Conservation (phyloP, 92 coral and sea anemone species). For the Zoanthus sociatus region DNA sequence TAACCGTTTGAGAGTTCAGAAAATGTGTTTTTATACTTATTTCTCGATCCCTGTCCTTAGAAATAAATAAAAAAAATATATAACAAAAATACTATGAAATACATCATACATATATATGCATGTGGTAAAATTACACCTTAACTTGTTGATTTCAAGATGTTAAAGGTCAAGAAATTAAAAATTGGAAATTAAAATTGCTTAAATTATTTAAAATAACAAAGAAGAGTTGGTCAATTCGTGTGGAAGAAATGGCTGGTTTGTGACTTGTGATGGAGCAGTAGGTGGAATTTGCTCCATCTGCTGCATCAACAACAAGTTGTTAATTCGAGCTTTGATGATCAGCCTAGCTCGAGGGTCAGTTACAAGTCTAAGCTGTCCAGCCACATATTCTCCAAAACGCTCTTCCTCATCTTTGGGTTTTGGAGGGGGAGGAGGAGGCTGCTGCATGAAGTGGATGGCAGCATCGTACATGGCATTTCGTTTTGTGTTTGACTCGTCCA, state of each 20-base stretch:
- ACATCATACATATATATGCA: background rate
- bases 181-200: slow-evolving; percentile 8
- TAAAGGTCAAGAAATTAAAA: slow-evolving; percentile 3
- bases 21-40: too few species aligned
- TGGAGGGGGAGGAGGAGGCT: slow-evolving; percentile 17
- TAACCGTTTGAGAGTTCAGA: too few species aligned
- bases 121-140: slow-evolving; percentile 1
- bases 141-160: slow-evolving; percentile 1
- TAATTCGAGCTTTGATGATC: slow-evolving; percentile 16
- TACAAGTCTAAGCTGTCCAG: slow-evolving; percentile 19
- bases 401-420: slow-evolving; percentile 13
- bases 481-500: background rate
- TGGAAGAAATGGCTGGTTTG: slow-evolving; percentile 4
- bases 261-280: slow-evolving; percentile 21
- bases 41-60: too few species aligned
- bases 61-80: background rate
- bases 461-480: slow-evolving; percentile 1
- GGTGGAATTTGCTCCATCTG: slow-evolving; percentile 24
- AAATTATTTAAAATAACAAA: slow-evolving; percentile 7
- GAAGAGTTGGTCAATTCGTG: slow-evolving; percentile 15
- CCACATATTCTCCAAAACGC: slow-evolving; percentile 16
- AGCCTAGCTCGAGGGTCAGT: slow-evolving; percentile 12
- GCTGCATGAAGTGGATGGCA: slow-evolving; percentile 6
- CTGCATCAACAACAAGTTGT: slow-evolving; percentile 21
- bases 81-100: slow-evolving; percentile 3